These are phyloP conservation scores for Lissonota sp. DNA, from an alignment of 2,888 invertebrate genomes.

Conservation along the genomic window DNA sequence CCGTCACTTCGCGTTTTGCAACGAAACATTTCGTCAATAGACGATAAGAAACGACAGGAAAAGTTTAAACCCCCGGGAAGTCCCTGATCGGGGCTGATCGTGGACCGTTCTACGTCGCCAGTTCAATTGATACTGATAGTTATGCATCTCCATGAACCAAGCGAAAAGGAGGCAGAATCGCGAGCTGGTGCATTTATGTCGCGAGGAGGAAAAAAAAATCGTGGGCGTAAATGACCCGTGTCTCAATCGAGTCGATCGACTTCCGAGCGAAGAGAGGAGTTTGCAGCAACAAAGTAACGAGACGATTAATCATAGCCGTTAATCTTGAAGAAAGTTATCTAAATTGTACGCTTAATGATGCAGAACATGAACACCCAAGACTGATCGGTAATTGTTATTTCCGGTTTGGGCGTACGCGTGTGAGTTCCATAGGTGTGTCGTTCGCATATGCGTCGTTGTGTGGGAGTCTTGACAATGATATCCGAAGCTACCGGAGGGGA, in stretches of 20 bases:
- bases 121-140: slow-evolving; percentile 25
- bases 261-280: not conserved
- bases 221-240: not conserved
- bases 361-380: not conserved
- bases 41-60: not conserved
- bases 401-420: slow-evolving; percentile 5
- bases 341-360: not conserved
- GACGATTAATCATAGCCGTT: not conserved
- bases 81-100: not conserved
- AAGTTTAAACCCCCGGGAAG: not conserved
- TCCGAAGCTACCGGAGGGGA: not conserved
- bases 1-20: not conserved
- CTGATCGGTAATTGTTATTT: slow-evolving; percentile 9
- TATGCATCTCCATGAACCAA: not conserved
- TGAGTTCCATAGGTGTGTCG: not conserved
- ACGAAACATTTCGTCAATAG: not conserved
- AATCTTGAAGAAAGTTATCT: not conserved
- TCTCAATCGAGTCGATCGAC: not conserved
- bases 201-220: not conserved
- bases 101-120: slow-evolving; percentile 11
- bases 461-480: not conserved
- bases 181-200: not conserved
- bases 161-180: not conserved
- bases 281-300: not conserved
- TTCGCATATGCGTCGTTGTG: not conserved